A percentile compares a stretch with the other conserved stretches of the same genome.
Conservation (phyloP, 53 echinoderm and acorn worm species). For the Temnopleurus reevesii region DNA sequence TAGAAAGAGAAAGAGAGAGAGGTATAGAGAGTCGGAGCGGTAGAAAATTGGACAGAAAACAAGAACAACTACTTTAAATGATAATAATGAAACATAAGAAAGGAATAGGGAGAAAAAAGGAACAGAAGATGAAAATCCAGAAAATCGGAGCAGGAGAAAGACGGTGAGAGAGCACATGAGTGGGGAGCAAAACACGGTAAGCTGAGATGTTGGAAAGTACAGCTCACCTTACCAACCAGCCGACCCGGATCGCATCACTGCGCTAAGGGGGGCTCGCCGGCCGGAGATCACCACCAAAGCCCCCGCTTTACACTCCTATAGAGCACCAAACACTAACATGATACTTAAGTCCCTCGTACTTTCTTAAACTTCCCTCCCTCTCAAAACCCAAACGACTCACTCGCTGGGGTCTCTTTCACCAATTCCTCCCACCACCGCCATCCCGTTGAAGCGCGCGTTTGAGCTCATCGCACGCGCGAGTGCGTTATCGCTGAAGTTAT, state of each 20-base stretch:
- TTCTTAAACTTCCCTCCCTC: neutral
- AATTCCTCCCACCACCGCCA: too few species aligned
- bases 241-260: neutral
- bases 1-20: neutral
- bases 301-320: slow-evolving; percentile 40
- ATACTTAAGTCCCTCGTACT: slow-evolving; percentile 39
- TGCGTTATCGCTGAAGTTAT: too few species aligned
- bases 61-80: too few species aligned
- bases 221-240: slow-evolving; percentile 31
- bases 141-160: too few species aligned
- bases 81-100: too few species aligned
- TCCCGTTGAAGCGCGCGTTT: too few species aligned
- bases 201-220: slow-evolving; percentile 21
- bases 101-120: neutral
- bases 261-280: slow-evolving; percentile 46
- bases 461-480: too few species aligned
- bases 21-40: neutral
- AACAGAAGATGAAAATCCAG: too few species aligned
- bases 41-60: too few species aligned
- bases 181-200: neutral
- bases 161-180: neutral
- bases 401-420: neutral
- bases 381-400: neutral
- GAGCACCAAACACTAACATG: slow-evolving; percentile 40
- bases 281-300: slow-evolving; percentile 47